Conservation (phyloP, 2,113 vertebrate genomes). For the Pseudopipra pipra region DNA sequence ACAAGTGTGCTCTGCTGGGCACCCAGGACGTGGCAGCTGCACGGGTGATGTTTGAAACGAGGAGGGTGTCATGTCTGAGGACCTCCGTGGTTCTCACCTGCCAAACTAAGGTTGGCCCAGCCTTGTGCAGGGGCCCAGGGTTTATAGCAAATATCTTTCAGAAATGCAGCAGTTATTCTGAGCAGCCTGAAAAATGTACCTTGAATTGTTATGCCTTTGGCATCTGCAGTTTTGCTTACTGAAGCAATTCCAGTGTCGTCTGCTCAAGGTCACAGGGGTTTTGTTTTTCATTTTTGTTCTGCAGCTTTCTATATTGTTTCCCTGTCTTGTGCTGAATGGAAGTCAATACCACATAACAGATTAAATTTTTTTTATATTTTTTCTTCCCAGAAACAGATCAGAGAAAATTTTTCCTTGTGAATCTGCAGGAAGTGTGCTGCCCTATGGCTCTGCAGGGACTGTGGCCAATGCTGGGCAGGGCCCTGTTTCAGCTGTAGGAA, state of each 20-base stretch:
- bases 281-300: background rate
- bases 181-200: background rate
- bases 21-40: accelerated
- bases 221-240: background rate
- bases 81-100: accelerated
- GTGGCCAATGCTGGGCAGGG: background rate
- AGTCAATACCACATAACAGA: background rate
- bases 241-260: background rate
- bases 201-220: background rate
- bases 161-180: background rate
- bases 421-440: background rate
- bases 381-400: background rate
- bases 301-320: background rate
- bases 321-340: background rate
- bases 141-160: background rate
- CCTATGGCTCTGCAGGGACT: background rate
- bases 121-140: background rate
- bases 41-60: background rate
- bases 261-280: background rate
- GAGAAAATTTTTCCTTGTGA: background rate
- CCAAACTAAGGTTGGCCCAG: background rate
- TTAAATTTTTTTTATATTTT: background rate
- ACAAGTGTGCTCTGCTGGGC: accelerated
- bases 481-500: background rate
- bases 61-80: background rate